phyloP scores from a whole-genome alignment of 2,888 invertebrate genomes.

The Cantharis flavilabris region DNA sequence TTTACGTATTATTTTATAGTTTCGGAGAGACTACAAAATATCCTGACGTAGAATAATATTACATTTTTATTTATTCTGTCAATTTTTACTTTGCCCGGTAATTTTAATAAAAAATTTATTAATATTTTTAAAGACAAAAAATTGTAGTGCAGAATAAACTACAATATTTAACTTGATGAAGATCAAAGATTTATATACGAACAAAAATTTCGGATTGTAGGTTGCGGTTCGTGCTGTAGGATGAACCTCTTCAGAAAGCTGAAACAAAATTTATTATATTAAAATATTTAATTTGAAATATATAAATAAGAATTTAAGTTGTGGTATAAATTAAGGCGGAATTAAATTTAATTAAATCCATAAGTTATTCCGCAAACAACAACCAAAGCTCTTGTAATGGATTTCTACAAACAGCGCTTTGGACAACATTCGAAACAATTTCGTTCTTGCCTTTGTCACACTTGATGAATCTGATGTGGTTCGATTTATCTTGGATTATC shows the following conservation, averaged over 20 bases:
- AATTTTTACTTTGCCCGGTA: background rate
- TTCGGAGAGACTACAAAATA: no score
- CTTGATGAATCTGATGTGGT: conserved; percentile 46
- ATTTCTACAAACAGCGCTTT: conserved; percentile 33
- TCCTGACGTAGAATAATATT: background rate
- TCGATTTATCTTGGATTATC: conserved; percentile 45
- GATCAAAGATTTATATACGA: background rate
- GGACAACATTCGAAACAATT: conserved; percentile 45
- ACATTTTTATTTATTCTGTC: background rate
- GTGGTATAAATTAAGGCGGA: conserved; percentile 33
- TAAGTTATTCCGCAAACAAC: conserved; percentile 37
- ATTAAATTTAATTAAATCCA: conserved; percentile 39
- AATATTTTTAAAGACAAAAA: no score
- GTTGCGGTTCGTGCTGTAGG: background rate
- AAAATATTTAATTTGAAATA: conserved; percentile 10
- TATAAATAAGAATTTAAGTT: conserved; percentile 20
- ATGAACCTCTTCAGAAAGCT: background rate
- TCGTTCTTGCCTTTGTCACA: conserved; percentile 45
- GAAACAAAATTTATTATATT: background rate
- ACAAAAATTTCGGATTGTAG: background rate
- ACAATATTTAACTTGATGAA: background rate
- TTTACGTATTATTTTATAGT: background rate
- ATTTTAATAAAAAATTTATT: background rate
- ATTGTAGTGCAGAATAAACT: background rate
- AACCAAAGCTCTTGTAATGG: conserved; percentile 36